These are phyloP conservation scores for Nasonia vitripennis DNA, from an alignment of 1,140 invertebrate species.

Conservation along the genomic window DNA sequence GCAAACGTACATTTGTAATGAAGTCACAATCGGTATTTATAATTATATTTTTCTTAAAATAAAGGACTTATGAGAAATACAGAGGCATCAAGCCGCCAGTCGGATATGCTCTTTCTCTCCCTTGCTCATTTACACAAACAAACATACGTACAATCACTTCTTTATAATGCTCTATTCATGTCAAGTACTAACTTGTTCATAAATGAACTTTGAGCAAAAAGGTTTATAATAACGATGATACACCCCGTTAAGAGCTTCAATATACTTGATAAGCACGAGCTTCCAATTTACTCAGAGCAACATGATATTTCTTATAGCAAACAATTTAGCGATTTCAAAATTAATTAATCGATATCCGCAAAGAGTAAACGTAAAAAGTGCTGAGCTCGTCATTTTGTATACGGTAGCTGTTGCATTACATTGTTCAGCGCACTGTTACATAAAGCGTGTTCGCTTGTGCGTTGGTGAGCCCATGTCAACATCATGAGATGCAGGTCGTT, in stretches of 20 bases:
- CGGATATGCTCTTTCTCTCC: conserved; percentile 34
- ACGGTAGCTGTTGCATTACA: conserved; percentile 12
- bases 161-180: conserved; percentile 23
- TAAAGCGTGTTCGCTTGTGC: conserved; percentile 78
- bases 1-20: background rate
- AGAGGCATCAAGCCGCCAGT: conserved; percentile 22
- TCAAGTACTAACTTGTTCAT: background rate
- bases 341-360: background rate
- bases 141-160: background rate
- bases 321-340: background rate
- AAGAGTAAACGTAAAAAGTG: conserved; percentile 24
- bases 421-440: conserved; percentile 73
- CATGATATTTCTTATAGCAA: background rate
- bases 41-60: background rate
- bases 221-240: background rate
- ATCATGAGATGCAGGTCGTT: conserved; percentile 81
- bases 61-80: conserved; percentile 29
- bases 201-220: conserved; percentile 10
- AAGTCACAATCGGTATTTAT: background rate
- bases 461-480: conserved; percentile 83
- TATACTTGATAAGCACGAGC: background rate
- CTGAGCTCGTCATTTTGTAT: background rate
- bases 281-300: conserved; percentile 18
- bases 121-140: background rate
- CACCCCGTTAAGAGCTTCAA: background rate